Evolutionary conservation across 1,140 invertebrate species (phyloP), one percentile per base, ranked within the genome.

Genomic region (Tribolium castaneum): DNA sequence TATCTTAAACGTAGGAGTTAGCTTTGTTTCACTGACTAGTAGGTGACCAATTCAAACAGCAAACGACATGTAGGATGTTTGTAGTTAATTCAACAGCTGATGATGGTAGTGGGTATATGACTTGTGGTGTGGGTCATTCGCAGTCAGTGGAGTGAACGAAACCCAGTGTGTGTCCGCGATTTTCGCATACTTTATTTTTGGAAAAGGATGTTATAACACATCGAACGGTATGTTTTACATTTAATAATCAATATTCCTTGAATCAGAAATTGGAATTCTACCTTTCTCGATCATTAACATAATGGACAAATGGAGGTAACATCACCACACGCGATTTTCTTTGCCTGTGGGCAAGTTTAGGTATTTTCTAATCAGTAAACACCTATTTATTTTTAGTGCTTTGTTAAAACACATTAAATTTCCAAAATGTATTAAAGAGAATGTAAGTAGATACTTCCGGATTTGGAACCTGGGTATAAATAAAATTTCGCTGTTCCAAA

Each of bases 81-180:
- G 59, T 66, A 14, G 59, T 66, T 66, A 66, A 30, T 30, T 30
- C 25, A 30, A 66, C 59, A 66, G 59, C 59, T 66, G 54, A 59
- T 59, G 14, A 59, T 59, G 54, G 14, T 25, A 25, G 54, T 59
- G 54, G 54, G 19, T 59, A 59, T 59, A 25, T 59, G 54, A 59
- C 19, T 59, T 25, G 54, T 25, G 19, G 54, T 59, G 54, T 59
- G 54, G 54, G 54, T 59, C 54, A 59, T 59, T 59, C 54, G 22
- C 54, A 22, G 54, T 59, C 6, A 22, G 51, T 52, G 19, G 30
- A 59, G 14, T 59, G 54, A n/a, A 59, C 14, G 22, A 6, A 59
- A 6, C 19, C 6, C 6, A 22, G 16, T 59, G 54, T 22, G 14
- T 25, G 19, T 22, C 19, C 54, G 54, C 19, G 54, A 25, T 9